phyloP scores from a whole-genome alignment of 2,797 vertebrate species.

The Thalassophryne amazonica region DNA sequence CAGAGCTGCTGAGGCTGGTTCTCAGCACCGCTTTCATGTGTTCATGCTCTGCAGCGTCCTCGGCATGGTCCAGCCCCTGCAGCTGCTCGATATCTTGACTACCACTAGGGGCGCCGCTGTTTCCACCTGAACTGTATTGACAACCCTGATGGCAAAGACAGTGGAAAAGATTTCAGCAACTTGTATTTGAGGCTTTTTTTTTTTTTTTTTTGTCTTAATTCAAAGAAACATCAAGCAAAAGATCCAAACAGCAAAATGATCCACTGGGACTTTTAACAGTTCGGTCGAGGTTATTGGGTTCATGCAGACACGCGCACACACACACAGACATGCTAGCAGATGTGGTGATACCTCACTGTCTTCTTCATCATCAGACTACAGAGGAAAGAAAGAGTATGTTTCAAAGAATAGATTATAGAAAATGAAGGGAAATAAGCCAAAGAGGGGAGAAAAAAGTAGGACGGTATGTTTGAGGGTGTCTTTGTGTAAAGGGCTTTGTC shows the following conservation, averaged over 20 bases:
- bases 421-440: constrained; percentile 2
- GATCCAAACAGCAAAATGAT: neutral
- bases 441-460: neutral
- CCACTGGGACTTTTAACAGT: constrained; percentile 1
- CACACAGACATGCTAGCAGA: constrained; percentile 27
- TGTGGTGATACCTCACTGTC: constrained; percentile 84
- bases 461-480: neutral
- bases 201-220: neutral
- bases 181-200: neutral
- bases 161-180: neutral
- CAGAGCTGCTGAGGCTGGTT: constrained; percentile 67
- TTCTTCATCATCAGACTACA: constrained; percentile 92
- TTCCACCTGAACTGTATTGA: constrained; percentile 33
- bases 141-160: constrained; percentile 24
- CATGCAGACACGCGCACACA: constrained; percentile 38
- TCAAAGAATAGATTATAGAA: constrained; percentile 19
- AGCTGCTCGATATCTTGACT: constrained; percentile 76
- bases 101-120: constrained; percentile 58
- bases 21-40: constrained; percentile 93
- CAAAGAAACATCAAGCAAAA: constrained; percentile 2
- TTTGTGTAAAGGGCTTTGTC: neutral
- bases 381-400: constrained; percentile 35
- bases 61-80: constrained; percentile 82
- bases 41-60: constrained; percentile 88
- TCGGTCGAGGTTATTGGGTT: constrained; percentile 13